These are phyloP conservation scores for Chrysina gloriosa DNA, from an alignment of 2,888 invertebrate genomes.

Conservation along the genomic window DNA sequence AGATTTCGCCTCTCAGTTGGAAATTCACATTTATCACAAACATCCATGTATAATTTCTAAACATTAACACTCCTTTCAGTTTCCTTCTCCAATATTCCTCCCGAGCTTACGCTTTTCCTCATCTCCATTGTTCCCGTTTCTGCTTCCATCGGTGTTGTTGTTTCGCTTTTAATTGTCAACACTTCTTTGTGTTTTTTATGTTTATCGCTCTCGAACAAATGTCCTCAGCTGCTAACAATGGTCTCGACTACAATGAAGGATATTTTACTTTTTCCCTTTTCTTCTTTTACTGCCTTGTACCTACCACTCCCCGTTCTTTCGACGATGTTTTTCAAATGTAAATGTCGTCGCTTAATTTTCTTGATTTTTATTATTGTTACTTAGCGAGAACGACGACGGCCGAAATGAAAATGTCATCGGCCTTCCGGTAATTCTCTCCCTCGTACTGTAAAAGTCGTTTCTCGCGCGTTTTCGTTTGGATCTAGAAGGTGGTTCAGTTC, in stretches of 20 bases:
- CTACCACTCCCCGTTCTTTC: not conserved
- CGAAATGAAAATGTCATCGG: constrained; percentile 17
- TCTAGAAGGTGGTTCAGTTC: too few species aligned
- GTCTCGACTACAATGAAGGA: constrained; percentile 56
- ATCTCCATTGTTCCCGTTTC: constrained; percentile 49
- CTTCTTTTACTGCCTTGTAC: not conserved
- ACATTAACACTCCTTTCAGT: too few species aligned
- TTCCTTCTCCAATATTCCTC: too few species aligned
- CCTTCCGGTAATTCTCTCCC: not conserved
- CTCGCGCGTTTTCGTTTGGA: too few species aligned
- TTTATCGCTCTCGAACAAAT: constrained; percentile 61
- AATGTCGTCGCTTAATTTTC: constrained; percentile 55
- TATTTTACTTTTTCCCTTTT: constrained; percentile 58
- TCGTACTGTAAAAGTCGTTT: too few species aligned
- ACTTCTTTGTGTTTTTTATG: constrained; percentile 59
- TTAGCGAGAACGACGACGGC: constrained; percentile 4
- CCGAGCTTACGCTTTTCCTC: too few species aligned
- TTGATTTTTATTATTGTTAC: constrained; percentile 48
- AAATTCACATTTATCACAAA: too few species aligned
- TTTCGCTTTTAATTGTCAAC: constrained; percentile 62
- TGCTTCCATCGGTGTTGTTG: constrained; percentile 54
- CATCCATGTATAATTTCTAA: too few species aligned
- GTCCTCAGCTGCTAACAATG: constrained; percentile 59
- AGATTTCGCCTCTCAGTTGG: too few species aligned
- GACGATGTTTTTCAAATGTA: constrained; percentile 56